Percentiles rank a stretch among this genome's conserved stretches.
Evolutionary conservation across 2,888 invertebrate genomes (phyloP).

Genomic region (Crematogaster levior): DNA sequence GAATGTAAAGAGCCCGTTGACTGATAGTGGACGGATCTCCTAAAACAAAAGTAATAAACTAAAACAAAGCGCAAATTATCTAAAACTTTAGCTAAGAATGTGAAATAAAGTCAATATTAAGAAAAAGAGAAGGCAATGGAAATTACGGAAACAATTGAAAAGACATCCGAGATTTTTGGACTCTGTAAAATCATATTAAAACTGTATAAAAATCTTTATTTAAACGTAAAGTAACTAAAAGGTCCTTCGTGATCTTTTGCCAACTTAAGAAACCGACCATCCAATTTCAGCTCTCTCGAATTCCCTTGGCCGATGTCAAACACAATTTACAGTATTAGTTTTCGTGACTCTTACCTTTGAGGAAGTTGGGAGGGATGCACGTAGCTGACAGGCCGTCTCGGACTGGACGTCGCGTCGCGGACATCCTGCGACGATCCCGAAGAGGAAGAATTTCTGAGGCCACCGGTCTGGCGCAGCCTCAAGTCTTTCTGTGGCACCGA

Average conservation of each 20-base stretch:
- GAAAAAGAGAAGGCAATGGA: neutral
- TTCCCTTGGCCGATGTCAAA: neutral
- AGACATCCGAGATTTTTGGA: neutral
- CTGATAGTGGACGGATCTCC: constrained; percentile 93
- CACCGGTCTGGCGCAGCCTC: constrained; percentile 87
- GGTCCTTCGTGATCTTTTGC: neutral
- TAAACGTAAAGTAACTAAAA: neutral
- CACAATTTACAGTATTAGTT: neutral
- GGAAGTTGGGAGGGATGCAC: constrained; percentile 84
- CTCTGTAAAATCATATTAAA: neutral
- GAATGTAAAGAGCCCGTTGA: constrained; percentile 94
- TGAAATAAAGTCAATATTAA: neutral
- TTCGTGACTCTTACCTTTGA: constrained; percentile 82
- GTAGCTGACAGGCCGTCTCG: constrained; percentile 82
- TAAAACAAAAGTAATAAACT: constrained; percentile 81
- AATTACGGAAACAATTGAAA: neutral
- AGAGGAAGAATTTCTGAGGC: constrained; percentile 77
- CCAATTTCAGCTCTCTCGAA: neutral
- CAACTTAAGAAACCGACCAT: neutral
- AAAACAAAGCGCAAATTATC: neutral
- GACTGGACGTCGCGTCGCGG: constrained; percentile 79
- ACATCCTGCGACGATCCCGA: constrained; percentile 82
- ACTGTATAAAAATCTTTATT: neutral
- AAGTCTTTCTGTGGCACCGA: constrained; percentile 86
- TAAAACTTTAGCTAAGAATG: neutral